Evolutionary conservation across 1,140 invertebrate genomes (phyloP), one percentile per base, ranked within the genome.

Genomic region (Brachionus paranguensis): DNA sequence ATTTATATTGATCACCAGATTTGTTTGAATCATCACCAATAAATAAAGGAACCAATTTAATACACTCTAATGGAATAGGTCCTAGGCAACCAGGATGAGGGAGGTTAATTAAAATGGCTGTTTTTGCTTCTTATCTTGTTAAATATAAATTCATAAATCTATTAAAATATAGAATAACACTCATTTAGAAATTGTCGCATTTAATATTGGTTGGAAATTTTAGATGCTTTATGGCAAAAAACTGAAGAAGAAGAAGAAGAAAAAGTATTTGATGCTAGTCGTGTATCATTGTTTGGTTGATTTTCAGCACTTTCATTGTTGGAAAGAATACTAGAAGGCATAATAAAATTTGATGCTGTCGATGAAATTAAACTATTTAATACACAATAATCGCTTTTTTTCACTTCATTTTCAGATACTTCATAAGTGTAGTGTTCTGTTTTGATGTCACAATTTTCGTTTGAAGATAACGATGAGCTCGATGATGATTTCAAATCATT

Each of bases 401-500:
- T 41, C 17, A 72, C 41, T 72, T 72, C 68, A 20, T 43, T 41
- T 41, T 72, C 43, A 5, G 68, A 17, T 20, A 72, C 10, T 72
- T 43, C 68, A 45, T 43, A 20, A 43, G 68, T 43, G 10, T 20
- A 43, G 14, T 72, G 14, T 41, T 72, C 72, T 14, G 24, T 45
- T 76, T 76, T 76, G 20, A 43, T 43, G n/a, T 72, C 68, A 72
- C 68, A 72, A 43, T 43, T 76, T 50, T 76, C 72, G 17, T 47
- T 76, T 50, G 72, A 76, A 11, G 72, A 76, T 47, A 76, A 27
- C 4, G 72, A 76, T 29, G 72, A 76, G 10, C 20, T 76, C 47
- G 72, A 76, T 33, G 72, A 76, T 76, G 72, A 76, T 47, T 76
- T 76, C 6, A 76, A 24, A 29, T 76, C 72, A 43, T 72, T 72